Base-by-base conservation (phyloP, 1,140 invertebrate species). In the Theocolax elegans region DNA sequence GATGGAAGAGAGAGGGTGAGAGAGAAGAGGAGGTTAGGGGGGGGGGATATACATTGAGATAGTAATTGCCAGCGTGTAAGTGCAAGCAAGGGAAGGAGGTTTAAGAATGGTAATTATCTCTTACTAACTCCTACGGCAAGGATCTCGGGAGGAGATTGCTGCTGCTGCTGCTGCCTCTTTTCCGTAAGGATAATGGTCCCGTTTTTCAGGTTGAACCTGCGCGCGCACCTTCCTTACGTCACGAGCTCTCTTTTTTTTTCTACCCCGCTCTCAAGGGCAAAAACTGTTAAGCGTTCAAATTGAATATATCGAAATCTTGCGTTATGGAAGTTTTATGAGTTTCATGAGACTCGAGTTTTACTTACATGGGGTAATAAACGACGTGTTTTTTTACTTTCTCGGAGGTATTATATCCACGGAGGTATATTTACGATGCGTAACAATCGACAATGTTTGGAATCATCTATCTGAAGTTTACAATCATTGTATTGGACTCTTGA, bases 101-200 rank as follows among this genome's bases (percentile, higher is more conserved):
- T 54, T 15, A 56, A 49, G 40, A 62, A 70, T 70, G 49, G 60
- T 70, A 64, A 70, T 70, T 70, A 64, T 70, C 60, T 70, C 51
- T 58, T 70, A 70, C 46, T 63, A 56, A 70, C 31, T 56, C 17
- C 59, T 19, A 38, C 35, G 29, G 67, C 40, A 46, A n/a, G 58
- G 49, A 54, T 69, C 49, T 63, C 27, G 58, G 19, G n/a, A 42
- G 58, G 46, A 63, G 48, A 63, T 69, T 62, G 31, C 44, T 23
- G 17, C 25, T 17, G 31, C 35, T n/a, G 29, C 49, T 60, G 25
- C 46, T n/a, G n/a, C n/a, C n/a, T 46, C 44, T 17, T 60, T 51
- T 38, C 12, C 27, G 31, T 31, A 68, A 23, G 58, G 35, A 59
- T 60, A 68, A 68, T 68, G 31, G 58, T 51, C 49, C 38, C 48